Conservation (phyloP, 2,113 vertebrate genomes). For the Mugil cephalus region DNA sequence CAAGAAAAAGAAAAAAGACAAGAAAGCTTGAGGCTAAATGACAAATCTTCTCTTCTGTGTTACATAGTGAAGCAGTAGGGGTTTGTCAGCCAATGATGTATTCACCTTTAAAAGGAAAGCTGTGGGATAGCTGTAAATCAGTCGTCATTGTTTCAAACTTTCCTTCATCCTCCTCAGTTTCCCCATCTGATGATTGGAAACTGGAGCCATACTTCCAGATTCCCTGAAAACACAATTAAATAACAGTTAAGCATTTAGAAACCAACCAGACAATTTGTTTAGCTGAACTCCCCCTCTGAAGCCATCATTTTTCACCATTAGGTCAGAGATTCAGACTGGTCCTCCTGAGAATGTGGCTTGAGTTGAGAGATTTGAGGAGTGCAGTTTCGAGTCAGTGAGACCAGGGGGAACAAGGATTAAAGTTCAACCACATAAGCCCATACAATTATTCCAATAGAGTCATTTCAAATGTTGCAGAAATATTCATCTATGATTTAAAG, state of each 20-base stretch:
- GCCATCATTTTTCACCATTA: slow-evolving; percentile 35
- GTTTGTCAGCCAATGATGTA: slow-evolving; percentile 39
- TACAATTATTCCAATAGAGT: slow-evolving; percentile 59
- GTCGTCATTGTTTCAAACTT: too few species aligned
- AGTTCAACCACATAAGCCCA: slow-evolving; percentile 35
- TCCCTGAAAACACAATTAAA: slow-evolving; percentile 41
- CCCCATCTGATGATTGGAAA: slow-evolving; percentile 41
- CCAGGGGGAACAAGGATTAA: slow-evolving; percentile 48
- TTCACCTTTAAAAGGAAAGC: neutral
- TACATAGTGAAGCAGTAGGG: slow-evolving; percentile 14
- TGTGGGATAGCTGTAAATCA: too few species aligned
- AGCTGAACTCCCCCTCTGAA: slow-evolving; percentile 5
- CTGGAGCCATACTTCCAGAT: slow-evolving; percentile 31
- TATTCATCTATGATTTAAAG: slow-evolving; percentile 56
- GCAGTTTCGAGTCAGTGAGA: slow-evolving; percentile 38
- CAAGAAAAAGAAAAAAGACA: slow-evolving; percentile 34
- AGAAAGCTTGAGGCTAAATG: slow-evolving; percentile 37
- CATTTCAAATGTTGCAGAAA: slow-evolving; percentile 52
- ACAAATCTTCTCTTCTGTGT: slow-evolving; percentile 49
- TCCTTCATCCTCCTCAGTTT: too few species aligned
- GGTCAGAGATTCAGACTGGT: slow-evolving; percentile 6
- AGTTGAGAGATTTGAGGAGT: slow-evolving; percentile 20
- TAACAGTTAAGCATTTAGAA: slow-evolving; percentile 17
- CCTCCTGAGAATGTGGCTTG: slow-evolving; percentile 13
- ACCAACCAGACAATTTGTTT: slow-evolving; percentile 6